These are phyloP conservation scores for Pachycephus smyrnensis DNA, from an alignment of 2,888 invertebrate species.

Conservation along the genomic window DNA sequence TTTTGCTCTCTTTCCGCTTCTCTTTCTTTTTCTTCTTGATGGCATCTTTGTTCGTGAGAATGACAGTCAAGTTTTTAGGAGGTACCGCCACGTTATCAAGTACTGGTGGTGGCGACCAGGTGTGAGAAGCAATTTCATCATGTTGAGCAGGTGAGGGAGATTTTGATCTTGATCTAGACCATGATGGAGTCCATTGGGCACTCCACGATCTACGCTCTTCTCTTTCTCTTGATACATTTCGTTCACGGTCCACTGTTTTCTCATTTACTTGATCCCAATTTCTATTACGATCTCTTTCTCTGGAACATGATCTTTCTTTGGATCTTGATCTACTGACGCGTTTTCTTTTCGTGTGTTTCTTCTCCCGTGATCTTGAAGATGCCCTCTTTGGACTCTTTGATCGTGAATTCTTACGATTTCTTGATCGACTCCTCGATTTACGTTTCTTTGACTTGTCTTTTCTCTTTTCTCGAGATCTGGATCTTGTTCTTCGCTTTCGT, in stretches of 20 bases:
- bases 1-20: constrained; percentile 68
- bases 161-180: constrained; percentile 73
- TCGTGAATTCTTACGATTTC: constrained; percentile 54
- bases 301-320: constrained; percentile 46
- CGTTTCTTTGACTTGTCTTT: constrained; percentile 62
- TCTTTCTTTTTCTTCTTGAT: constrained; percentile 69
- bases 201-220: constrained; percentile 51
- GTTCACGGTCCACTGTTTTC: constrained; percentile 44
- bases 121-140: constrained; percentile 37
- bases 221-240: constrained; percentile 32
- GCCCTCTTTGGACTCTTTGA: constrained; percentile 54
- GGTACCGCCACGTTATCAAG: constrained; percentile 64
- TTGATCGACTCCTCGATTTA: constrained; percentile 60
- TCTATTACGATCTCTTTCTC: constrained; percentile 49
- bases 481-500: constrained; percentile 41
- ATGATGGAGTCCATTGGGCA: constrained; percentile 69
- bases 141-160: constrained; percentile 57
- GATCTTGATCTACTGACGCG: constrained; percentile 50
- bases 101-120: constrained; percentile 75
- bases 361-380: constrained; percentile 56
- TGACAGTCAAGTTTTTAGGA: constrained; percentile 72
- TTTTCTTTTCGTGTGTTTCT: constrained; percentile 63
- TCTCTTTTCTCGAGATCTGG: constrained; percentile 42
- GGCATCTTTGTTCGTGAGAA: constrained; percentile 71
- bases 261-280: constrained; percentile 58